Evolutionary conservation across 1,140 invertebrate genomes (phyloP), one percentile per base, ranked within the genome.

Genomic region (Caenorhabditis briggsae): DNA sequence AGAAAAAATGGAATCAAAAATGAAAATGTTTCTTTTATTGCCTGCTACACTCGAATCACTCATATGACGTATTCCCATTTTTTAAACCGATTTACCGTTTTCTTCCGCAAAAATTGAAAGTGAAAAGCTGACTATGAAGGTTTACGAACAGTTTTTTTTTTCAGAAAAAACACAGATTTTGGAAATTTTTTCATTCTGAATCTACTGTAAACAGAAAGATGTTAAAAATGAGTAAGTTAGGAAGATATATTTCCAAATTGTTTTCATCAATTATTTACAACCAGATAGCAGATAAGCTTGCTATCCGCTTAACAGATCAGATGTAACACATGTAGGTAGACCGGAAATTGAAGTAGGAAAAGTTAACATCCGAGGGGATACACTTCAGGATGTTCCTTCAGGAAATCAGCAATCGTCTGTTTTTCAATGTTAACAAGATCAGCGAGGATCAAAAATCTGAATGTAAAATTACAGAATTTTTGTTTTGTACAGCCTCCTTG

Each of bases 1-100:
- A 70, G 23, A 70, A 70, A 33, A 70, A 70, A 46, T 70, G 64
- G 64, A 43, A 70, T 70, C 64, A 70, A 70, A 70, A 70, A 70
- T 18, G 16, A 18, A 70, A 70, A 70, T 43, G 64, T 70, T 70
- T 20, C 64, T 70, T 1, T 20, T 33, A 16, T 41, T 46, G 33
- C 64, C 11, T 43, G 43, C 64, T 70, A 70, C 64, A 70, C 64
- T 59, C 50, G 50, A 59, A 20, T 59, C 16, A 59, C 59, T 64
- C 59, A 70, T 41, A 70, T 70, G 64, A 70, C 64, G 64, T 70
- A 25, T 70, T 46, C 33, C 33, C 33, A 43, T 7, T 70, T 46
- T 46, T 7, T 70, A 46, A 43, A 70, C 64, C 64, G 64, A 70
- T 70, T 18, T 43, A 33, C 33, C 33, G 9, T 70, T 46, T 70